Base-by-base conservation (phyloP, 2,113 vertebrate species). In the Triplophysa siluroides region DNA sequence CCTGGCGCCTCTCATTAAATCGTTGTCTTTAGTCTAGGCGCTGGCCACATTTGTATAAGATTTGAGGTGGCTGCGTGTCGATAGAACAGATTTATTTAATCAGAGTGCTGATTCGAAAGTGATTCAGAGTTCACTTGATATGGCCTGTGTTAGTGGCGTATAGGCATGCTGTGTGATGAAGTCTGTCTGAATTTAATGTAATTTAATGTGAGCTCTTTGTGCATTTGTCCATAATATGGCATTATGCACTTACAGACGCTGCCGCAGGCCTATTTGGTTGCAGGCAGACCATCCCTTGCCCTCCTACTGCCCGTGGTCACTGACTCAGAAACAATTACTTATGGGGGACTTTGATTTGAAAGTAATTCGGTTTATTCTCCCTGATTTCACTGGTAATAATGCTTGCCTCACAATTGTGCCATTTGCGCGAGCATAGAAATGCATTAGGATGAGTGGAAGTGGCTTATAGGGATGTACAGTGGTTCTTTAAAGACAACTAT, bases 271-370 rank as follows among this genome's bases (percentile, higher is more conserved):
- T 90, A 84, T 85, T 84, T 86, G 87, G 87, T 83, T 89, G 86
- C 88, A 41, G 81, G 43, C 50, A 13, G 65, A 29, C 71, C 41
- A 58, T 18, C 50, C n/a, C 56, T 45, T 38, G 60, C 71, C 82
- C 86, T 83, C 26, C 85, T 76, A 83, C 87, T 69, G 66, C 85
- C 89, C 85, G 83, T 84, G 89, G 80, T 88, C 90, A 91, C 87
- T 90, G 91, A 91, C 88, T 92, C 89, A 90, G 86, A 91, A 92
- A 92, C 91, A 91, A 91, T 93, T 92, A 90, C 81, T 81, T 85
- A 84, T 69, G 68, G 67, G 83, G 81, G 71, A 82, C 88, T 88
- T 90, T 89, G 85, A 90, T 90, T 91, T 89, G 85, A 91, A 89
- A 88, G 91, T 91, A 90, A 91, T 92, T 91, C 83, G 90, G 91